Percentiles rank a stretch among this genome's conserved stretches.
Conservation (phyloP, 2,888 invertebrate genomes). For the Rhagonycha fulva region DNA sequence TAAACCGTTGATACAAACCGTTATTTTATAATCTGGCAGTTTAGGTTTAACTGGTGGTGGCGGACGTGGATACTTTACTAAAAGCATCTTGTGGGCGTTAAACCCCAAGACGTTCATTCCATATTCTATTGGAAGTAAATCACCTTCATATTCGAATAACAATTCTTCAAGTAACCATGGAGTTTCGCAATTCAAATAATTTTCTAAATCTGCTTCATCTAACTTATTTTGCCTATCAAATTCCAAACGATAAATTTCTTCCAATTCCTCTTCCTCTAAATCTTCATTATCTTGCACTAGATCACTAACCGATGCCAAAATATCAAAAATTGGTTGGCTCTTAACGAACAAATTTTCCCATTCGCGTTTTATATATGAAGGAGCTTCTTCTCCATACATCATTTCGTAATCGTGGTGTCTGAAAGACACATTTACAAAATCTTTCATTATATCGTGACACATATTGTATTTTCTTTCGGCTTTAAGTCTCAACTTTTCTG, state of each 20-base stretch:
- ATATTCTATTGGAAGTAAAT: conserved; percentile 33
- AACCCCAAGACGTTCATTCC: conserved; percentile 49
- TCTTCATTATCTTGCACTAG: conserved; percentile 45
- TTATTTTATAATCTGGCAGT: conserved; percentile 42
- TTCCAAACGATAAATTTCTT: conserved; percentile 58
- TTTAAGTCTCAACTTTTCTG: conserved; percentile 59
- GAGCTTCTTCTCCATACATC: conserved; percentile 52
- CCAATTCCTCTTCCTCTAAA: conserved; percentile 51
- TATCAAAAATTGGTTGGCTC: conserved; percentile 61
- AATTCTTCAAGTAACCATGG: conserved; percentile 61
- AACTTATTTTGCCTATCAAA: conserved; percentile 59
- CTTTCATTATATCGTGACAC: conserved; percentile 60
- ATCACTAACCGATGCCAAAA: conserved; percentile 54
- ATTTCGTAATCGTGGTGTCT: conserved; percentile 59
- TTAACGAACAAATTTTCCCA: conserved; percentile 63
- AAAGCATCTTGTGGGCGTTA: conserved; percentile 47
- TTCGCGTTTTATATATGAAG: conserved; percentile 58
- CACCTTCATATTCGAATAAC: conserved; percentile 55
- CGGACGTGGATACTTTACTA: conserved; percentile 48
- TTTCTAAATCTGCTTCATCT: conserved; percentile 61
- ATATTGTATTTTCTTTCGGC: conserved; percentile 57
- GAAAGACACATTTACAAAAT: conserved; percentile 61
- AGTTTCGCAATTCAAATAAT: conserved; percentile 59
- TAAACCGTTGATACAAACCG: conserved; percentile 48
- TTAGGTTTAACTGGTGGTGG: conserved; percentile 38